Evolutionary conservation across 2,113 vertebrate genomes (phyloP).

Genomic region (Barnardius zonarius): DNA sequence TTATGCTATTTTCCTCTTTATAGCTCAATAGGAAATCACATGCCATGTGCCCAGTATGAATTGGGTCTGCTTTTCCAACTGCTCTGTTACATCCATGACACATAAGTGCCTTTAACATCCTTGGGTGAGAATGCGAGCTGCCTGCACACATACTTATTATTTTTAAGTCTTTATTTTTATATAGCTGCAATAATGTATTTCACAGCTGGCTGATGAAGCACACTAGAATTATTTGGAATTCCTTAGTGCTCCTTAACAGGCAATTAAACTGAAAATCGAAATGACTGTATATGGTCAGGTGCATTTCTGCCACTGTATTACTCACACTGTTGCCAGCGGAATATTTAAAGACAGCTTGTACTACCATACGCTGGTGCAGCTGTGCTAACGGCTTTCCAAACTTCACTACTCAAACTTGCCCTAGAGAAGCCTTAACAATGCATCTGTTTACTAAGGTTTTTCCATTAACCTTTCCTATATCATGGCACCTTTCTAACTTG

Average conservation of each 20-base stretch:
- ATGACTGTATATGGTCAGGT: conserved; percentile 44
- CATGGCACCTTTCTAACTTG: background rate
- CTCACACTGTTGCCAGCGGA: conserved; percentile 30
- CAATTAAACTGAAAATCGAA: conserved; percentile 58
- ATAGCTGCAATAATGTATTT: conserved; percentile 12
- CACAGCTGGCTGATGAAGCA: conserved; percentile 57
- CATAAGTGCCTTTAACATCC: conserved; percentile 33
- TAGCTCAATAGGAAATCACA: background rate
- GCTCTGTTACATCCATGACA: background rate
- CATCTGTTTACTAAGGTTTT: conserved; percentile 2
- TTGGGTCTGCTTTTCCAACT: conserved; percentile 14
- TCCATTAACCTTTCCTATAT: conserved; percentile 19
- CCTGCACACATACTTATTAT: background rate
- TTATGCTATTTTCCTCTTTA: conserved; percentile 30
- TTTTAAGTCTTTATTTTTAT: conserved; percentile 51
- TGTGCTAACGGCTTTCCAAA: conserved; percentile 53
- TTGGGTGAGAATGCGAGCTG: background rate
- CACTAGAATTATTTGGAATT: conserved; percentile 55
- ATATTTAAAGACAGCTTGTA: conserved; percentile 38
- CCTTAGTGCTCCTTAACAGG: conserved; percentile 61
- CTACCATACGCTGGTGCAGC: background rate
- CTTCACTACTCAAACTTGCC: conserved; percentile 21
- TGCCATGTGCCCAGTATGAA: background rate
- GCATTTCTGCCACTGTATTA: conserved; percentile 28
- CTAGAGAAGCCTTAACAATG: conserved; percentile 50